Evolutionary conservation across 2,888 invertebrate species (phyloP).

Genomic region (Eupeodes luniger): DNA sequence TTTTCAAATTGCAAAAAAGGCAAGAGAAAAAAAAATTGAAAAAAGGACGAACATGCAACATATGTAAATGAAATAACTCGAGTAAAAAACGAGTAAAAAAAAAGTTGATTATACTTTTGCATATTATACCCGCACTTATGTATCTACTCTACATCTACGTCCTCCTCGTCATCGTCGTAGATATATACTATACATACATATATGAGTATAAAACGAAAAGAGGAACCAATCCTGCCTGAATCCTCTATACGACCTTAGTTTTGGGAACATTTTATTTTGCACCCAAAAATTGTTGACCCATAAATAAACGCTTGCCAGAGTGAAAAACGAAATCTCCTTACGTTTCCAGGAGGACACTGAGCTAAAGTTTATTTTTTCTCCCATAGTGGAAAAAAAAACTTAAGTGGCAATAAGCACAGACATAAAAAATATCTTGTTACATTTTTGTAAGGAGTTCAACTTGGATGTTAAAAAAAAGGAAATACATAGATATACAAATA

Average conservation of each 20-base stretch:
- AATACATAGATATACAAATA: constrained; percentile 14
- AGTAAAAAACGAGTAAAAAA: constrained; percentile 4
- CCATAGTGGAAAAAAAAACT: constrained; percentile 26
- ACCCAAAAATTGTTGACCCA: constrained; percentile 69
- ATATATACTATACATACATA: too few relatives aligned
- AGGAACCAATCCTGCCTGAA: constrained; percentile 14
- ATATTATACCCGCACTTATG: neutral
- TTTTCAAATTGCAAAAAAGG: constrained; percentile 30
- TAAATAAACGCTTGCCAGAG: constrained; percentile 58
- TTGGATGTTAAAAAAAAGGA: constrained; percentile 20
- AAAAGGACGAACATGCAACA: constrained; percentile 65
- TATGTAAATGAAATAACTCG: constrained; percentile 58
- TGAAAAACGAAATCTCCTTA: constrained; percentile 29
- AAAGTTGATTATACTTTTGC: constrained; percentile 32
- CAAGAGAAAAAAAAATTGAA: constrained; percentile 12
- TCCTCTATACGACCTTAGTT: constrained; percentile 30
- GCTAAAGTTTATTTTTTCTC: constrained; percentile 34
- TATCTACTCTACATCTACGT: neutral
- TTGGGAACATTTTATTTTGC: constrained; percentile 55
- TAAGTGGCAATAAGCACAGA: constrained; percentile 70
- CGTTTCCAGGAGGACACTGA: constrained; percentile 42
- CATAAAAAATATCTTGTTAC: constrained; percentile 61
- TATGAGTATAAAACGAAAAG: neutral
- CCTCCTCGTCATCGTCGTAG: too few relatives aligned
- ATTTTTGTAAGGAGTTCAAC: constrained; percentile 55